Percentiles rank a stretch among this genome's conserved stretches.
These are phyloP conservation scores for Tiliqua scincoides DNA, from an alignment of 2,113 vertebrate genomes.

Conservation along the genomic window DNA sequence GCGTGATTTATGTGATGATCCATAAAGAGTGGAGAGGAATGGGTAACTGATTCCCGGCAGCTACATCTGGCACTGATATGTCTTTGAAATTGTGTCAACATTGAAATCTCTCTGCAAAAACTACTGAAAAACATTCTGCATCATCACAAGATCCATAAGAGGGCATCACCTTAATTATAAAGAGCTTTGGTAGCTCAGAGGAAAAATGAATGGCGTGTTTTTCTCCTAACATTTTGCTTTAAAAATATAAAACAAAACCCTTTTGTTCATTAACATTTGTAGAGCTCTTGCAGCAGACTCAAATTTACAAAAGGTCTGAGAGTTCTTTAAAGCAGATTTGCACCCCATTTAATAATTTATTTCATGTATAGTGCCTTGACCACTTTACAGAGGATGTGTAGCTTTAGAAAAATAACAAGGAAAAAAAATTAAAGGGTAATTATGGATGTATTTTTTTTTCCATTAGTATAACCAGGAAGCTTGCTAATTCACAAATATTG, in stretches of 20 bases:
- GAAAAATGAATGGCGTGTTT: conserved; percentile 48
- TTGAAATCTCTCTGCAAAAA: conserved; percentile 37
- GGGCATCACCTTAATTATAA: conserved; percentile 56
- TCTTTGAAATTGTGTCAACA: conserved; percentile 51
- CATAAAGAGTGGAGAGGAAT: conserved; percentile 50
- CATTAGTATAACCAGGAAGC: conserved; percentile 62
- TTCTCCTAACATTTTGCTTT: conserved; percentile 28
- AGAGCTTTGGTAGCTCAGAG: conserved; percentile 46
- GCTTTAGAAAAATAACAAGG: conserved; percentile 60
- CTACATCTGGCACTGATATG: conserved; percentile 47
- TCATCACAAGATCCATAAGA: conserved; percentile 31
- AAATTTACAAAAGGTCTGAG: conserved; percentile 49
- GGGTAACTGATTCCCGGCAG: conserved; percentile 51
- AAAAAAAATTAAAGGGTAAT: conserved; percentile 70
- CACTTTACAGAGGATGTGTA: conserved; percentile 52
- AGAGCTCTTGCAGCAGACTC: conserved; percentile 35
- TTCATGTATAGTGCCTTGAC: conserved; percentile 41
- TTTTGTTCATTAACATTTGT: conserved; percentile 50
- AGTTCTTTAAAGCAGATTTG: conserved; percentile 46
- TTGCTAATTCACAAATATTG: conserved; percentile 80
- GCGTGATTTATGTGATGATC: conserved; percentile 11
- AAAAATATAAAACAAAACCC: background rate
- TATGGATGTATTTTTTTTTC: conserved; percentile 62
- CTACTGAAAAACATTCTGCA: conserved; percentile 57
- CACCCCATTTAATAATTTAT: conserved; percentile 52